Evolutionary conservation across 2,113 vertebrate genomes (phyloP), one percentile per base, ranked within the genome.

Genomic region (Brachypteracias leptosomus): DNA sequence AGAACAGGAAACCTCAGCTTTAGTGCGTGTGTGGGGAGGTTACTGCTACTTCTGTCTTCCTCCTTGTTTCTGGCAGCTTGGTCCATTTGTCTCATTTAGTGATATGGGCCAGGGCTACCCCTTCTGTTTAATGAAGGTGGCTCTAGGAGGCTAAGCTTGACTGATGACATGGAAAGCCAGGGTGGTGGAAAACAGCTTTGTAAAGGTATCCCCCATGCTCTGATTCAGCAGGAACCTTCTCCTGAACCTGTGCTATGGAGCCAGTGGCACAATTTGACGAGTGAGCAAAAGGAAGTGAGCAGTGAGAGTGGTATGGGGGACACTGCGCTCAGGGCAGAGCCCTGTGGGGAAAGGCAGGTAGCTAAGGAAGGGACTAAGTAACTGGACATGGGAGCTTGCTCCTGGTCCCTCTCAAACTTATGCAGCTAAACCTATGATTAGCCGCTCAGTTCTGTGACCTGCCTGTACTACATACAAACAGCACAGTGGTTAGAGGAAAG

Each of bases 1-100:
- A 90, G 17, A 57, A 29, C 0, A 68, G 83, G 61, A 74, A 88
- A 71, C 58, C 66, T 65, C 72, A 73, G 81, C 63, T 16, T 19
- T 29, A 9, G 24, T 9, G 17, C 0, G 2, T 0, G 0, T 13
- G 19, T 17, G 21, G 1, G 40, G 7, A 84, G 20, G 11, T 82
- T 61, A 42, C 36, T 87, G 67, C 51, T 86, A 4, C 29, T 46
- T 36, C 35, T 38, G 14, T 33, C 31, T 29, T 70, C 10, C 51
- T 77, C 47, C 36, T 40, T 71, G 28, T 9, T 68, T 82, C 84
- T 89, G 63, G 38, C 19, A 89, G 18, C 42, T 51, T 4, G 18
- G 28, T 67, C 63, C 29, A 3, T 9, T 84, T 57, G 42, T 81
- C 66, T 76, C 36, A 9, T 35, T 70, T 25, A 35, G 26, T 10